Conservation (phyloP, 1,140 invertebrate species). For the Harpegnathos saltator region DNA sequence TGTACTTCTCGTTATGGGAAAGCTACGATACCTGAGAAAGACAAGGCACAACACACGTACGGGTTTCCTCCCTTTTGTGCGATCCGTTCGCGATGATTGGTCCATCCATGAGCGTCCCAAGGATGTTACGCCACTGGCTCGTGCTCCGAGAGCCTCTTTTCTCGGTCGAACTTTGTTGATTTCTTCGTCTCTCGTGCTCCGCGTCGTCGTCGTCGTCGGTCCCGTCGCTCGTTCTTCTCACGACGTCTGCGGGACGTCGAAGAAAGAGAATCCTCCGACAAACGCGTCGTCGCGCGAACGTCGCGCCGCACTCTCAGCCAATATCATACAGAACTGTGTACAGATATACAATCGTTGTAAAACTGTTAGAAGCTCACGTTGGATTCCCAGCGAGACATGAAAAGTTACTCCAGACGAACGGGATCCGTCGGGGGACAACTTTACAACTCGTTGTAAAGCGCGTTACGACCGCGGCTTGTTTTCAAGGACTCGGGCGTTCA, state of each 20-base stretch:
- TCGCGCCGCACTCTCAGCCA: conserved; percentile 4
- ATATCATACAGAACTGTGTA: conserved; percentile 5
- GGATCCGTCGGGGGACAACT: conserved; percentile 17
- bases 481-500: conserved; percentile 24
- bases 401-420: conserved; percentile 38
- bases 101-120: conserved; percentile 36
- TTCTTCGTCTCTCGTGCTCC: conserved; percentile 51
- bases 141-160: background rate
- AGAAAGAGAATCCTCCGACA: conserved; percentile 39
- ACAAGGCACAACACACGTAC: background rate
- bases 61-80: background rate
- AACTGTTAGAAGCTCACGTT: conserved; percentile 8
- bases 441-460: conserved; percentile 36
- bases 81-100: conserved; percentile 17
- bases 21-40: conserved; percentile 17
- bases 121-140: conserved; percentile 66
- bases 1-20: background rate
- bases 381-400: conserved; percentile 30
- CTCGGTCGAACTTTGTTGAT: conserved; percentile 45
- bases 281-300: conserved; percentile 19
- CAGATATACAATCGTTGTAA: conserved; percentile 38
- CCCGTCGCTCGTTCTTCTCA: conserved; percentile 26
- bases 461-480: conserved; percentile 37
- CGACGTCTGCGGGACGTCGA: conserved; percentile 21
- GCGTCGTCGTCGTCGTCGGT: conserved; percentile 23